phyloP scores from a whole-genome alignment of 2,113 vertebrate species.

The Chitala chitala region DNA sequence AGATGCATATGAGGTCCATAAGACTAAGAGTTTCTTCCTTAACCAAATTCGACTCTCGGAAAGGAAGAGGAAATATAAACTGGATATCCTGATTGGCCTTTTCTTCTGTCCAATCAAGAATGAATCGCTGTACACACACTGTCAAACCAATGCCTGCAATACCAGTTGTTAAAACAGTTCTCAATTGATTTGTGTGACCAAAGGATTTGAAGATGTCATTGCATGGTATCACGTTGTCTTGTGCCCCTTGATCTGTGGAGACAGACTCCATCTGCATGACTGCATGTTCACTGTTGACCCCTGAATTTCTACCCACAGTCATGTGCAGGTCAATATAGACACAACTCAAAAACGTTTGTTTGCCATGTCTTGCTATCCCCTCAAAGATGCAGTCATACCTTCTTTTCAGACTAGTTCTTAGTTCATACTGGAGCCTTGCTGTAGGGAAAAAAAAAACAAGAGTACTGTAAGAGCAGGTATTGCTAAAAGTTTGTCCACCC shows the following conservation, averaged over 20 bases:
- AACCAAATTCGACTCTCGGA: conserved; percentile 40
- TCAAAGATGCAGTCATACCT: conserved; percentile 45
- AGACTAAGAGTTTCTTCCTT: conserved; percentile 35
- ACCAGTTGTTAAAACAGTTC: conserved; percentile 52
- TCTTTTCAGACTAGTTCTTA: conserved; percentile 37
- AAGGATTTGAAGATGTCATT: conserved; percentile 48
- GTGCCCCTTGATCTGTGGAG: neutral
- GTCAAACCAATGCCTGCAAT: conserved; percentile 53
- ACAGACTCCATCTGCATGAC: neutral
- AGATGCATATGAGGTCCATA: conserved; percentile 41
- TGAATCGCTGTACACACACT: conserved; percentile 46
- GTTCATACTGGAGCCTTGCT: conserved; percentile 41
- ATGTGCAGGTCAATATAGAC: conserved; percentile 53
- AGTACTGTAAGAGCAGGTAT: too few relatives aligned
- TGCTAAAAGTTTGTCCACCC: too few relatives aligned
- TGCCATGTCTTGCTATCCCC: conserved; percentile 47
- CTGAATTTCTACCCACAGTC: conserved; percentile 35
- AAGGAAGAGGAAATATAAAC: conserved; percentile 54
- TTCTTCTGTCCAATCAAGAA: conserved; percentile 54
- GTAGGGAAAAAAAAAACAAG: neutral
- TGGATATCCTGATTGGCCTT: conserved; percentile 53
- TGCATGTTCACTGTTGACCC: conserved; percentile 45
- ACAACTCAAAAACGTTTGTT: conserved; percentile 33
- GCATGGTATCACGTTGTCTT: conserved; percentile 29
- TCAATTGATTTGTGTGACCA: conserved; percentile 25